A percentile compares a stretch with the other conserved stretches of the same genome.
Evolutionary conservation across 1,140 invertebrate species (phyloP).

Genomic region (Coelopa frigida): DNA sequence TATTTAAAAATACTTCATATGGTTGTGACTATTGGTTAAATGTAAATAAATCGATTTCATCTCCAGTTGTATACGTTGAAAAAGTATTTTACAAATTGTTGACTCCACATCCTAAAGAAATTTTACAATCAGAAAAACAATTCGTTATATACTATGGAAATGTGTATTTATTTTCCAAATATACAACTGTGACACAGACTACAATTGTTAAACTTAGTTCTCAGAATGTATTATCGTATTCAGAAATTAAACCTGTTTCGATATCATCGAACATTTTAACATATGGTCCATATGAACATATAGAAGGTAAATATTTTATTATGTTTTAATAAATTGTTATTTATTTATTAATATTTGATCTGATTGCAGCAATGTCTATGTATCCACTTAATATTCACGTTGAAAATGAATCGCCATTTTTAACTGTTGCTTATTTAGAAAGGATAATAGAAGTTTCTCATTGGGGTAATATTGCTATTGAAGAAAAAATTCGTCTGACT

Average conservation of each 20-base stretch:
- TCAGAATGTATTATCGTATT: constrained; percentile 76
- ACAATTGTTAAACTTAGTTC: constrained; percentile 72
- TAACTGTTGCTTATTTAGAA: constrained; percentile 80
- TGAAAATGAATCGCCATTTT: constrained; percentile 94
- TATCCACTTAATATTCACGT: constrained; percentile 79
- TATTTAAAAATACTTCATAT: not conserved
- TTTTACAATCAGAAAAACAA: constrained; percentile 90
- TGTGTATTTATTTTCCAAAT: constrained; percentile 78
- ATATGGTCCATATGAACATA: constrained; percentile 83
- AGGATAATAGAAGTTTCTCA: constrained; percentile 93
- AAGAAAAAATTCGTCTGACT: constrained; percentile 85
- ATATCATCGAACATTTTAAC: constrained; percentile 70
- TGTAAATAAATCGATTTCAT: constrained; percentile 45
- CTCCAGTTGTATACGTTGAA: constrained; percentile 62
- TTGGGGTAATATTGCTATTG: constrained; percentile 98
- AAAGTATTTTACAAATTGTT: constrained; percentile 69
- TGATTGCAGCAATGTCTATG: constrained; percentile 42
- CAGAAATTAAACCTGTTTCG: constrained; percentile 76
- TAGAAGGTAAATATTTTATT: constrained; percentile 40
- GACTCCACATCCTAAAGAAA: constrained; percentile 74
- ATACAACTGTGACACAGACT: constrained; percentile 69
- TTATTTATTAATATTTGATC: not conserved
- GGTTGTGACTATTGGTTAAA: constrained; percentile 33
- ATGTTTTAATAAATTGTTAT: not conserved
- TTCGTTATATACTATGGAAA: constrained; percentile 80